Percentiles rank a stretch among this genome's conserved stretches.
Conservation (phyloP, 2,888 invertebrate genomes). For the Dryomyza anilis region DNA sequence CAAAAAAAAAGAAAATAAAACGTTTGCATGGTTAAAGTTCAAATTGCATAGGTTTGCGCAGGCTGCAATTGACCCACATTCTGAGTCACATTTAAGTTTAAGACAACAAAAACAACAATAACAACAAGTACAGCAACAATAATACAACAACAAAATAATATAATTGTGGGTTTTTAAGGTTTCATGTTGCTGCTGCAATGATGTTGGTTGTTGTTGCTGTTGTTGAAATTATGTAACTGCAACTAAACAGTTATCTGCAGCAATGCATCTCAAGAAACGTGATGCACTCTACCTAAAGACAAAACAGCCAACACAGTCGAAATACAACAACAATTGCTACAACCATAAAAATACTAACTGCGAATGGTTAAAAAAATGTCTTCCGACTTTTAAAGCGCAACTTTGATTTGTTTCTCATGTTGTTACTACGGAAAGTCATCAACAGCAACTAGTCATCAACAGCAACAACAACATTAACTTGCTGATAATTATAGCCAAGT, state of each 20-base stretch:
- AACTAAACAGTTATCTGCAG: background rate
- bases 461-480: background rate
- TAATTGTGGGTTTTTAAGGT: background rate
- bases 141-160: background rate
- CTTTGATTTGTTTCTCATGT: background rate
- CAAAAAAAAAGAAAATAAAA: too few relatives aligned
- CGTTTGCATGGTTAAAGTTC: too few relatives aligned
- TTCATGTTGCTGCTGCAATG: background rate
- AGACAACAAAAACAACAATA: background rate
- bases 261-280: background rate
- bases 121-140: background rate
- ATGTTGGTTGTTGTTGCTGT: background rate
- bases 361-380: background rate
- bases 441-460: background rate
- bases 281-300: background rate
- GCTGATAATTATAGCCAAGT: too few relatives aligned
- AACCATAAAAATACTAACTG: background rate
- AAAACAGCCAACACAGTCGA: too few relatives aligned
- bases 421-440: background rate
- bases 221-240: background rate
- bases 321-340: background rate
- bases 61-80: background rate
- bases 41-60: background rate
- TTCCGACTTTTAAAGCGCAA: background rate
- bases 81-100: background rate